Percentiles rank a stretch among this genome's conserved stretches.
Conservation (phyloP, 2,888 invertebrate species). For the Odontocerum albicorne region DNA sequence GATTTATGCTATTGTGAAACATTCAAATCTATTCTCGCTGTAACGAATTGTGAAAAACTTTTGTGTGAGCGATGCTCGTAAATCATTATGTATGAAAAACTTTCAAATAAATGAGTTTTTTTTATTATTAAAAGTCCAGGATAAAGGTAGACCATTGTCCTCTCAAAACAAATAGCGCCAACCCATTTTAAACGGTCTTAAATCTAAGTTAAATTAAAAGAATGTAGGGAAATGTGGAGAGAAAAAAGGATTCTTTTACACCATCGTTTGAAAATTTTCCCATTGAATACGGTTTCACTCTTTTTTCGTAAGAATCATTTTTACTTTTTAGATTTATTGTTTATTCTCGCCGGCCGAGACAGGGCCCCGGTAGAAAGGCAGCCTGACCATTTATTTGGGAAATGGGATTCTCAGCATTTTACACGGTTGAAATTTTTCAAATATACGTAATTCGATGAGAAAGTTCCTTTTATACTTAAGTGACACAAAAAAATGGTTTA, state of each 20-base stretch:
- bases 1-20: slow-evolving; percentile 9
- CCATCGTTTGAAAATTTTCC: no score
- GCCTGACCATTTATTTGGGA: slow-evolving; percentile 13
- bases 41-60: slow-evolving; percentile 19
- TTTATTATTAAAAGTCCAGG: slow-evolving; percentile 17
- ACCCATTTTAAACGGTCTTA: no score
- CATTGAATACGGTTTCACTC: no score
- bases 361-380: background rate
- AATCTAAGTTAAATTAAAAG: no score
- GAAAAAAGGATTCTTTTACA: no score
- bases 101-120: slow-evolving; percentile 29
- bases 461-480: slow-evolving; percentile 12
- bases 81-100: slow-evolving; percentile 28
- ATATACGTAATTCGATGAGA: slow-evolving; percentile 11
- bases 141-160: slow-evolving; percentile 31
- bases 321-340: no score
- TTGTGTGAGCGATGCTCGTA: slow-evolving; percentile 29
- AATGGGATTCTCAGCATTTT: slow-evolving; percentile 10
- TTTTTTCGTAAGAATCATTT: no score
- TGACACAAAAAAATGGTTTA: no score
- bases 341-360: background rate
- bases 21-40: slow-evolving; percentile 12
- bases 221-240: no score
- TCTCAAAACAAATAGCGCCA: slow-evolving; percentile 26
- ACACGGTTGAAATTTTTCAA: slow-evolving; percentile 8